phyloP scores from a whole-genome alignment of 2,113 vertebrate genomes.

The Hippopotamus amphibius region DNA sequence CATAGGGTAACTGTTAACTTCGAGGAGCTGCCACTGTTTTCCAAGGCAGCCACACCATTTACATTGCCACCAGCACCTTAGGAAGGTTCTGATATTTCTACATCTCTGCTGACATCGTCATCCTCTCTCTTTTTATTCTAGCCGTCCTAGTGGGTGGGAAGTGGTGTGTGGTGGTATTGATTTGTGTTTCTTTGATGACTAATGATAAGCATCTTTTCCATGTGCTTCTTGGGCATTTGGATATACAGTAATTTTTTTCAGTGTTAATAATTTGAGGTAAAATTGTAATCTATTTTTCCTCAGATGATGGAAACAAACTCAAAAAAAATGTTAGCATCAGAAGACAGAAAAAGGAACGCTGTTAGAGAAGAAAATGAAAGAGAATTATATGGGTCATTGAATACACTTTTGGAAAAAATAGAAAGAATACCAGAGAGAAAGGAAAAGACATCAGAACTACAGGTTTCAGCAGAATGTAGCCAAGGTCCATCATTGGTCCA shows the following conservation, averaged over 20 bases:
- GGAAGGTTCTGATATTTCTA: not conserved
- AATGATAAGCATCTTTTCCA: constrained; percentile 29
- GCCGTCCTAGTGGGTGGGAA: not conserved
- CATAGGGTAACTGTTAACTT: not conserved
- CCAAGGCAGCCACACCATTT: not conserved
- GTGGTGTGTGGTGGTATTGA: not conserved
- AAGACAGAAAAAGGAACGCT: constrained; percentile 71
- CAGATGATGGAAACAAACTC: constrained; percentile 74
- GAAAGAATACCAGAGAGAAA: constrained; percentile 62
- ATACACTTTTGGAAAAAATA: constrained; percentile 61
- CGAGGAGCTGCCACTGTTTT: not conserved
- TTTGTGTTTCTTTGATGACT: not conserved
- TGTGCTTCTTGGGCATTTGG: not conserved
- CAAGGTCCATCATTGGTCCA: not conserved
- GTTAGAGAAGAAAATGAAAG: constrained; percentile 65
- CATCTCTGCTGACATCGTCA: not conserved
- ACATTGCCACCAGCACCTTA: not conserved
- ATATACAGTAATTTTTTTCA: constrained; percentile 8
- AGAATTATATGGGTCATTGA: constrained; percentile 20
- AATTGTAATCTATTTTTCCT: constrained; percentile 35
- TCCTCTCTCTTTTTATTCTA: not conserved
- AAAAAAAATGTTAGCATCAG: constrained; percentile 50
- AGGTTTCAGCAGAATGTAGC: constrained; percentile 29
- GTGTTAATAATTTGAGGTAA: constrained; percentile 33
- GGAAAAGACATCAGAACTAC: constrained; percentile 54